Base-by-base conservation (phyloP, 2,113 vertebrate species). In the Entelurus aequoreus region DNA sequence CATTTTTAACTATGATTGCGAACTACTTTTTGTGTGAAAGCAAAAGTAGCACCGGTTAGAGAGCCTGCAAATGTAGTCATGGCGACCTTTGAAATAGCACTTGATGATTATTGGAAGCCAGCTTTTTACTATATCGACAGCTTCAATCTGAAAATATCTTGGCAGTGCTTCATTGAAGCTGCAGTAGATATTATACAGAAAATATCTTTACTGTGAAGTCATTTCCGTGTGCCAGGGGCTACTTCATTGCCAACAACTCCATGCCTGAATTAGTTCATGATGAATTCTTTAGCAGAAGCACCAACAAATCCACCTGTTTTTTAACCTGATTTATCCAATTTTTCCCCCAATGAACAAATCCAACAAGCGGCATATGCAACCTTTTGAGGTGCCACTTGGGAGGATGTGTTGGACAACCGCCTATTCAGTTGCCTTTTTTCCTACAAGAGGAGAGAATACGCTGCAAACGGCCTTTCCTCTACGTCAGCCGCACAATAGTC, bases 341-440 rank as follows among this genome's bases (percentile, higher is more conserved):
- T 69, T 46, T 56, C 65, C 66, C 48, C 55, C 13, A 4, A 53
- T 3, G 62, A 78, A 82, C 74, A 80, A 83, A 79, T 65, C 77
- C 66, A 68, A 62, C 61, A 62, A 63, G 40, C 60, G 47, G 60
- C 59, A 8, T 4, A 38, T 56, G 62, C 52, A 69, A 53, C 48
- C 52, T 70, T 68, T 72, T 81, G 80, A 81, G 65, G 71, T 68
- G 74, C 78, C 77, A 70, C 77, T 70, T 21, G 71, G 73, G 76
- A 86, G 85, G 82, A 86, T 78, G 77, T 82, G 66, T 74, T 65
- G 68, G 83, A 84, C 74, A 79, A 72, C 68, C 83, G 77, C 75
- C 84, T 72, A 79, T 84, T 81, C 68, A 81, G 61, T 72, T n/a
- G n/a, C n/a, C n/a, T n/a, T n/a, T 60, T 80, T 81, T 82, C 82